phyloP scores from a whole-genome alignment of 92 coral and sea anemone genomes.

The Muricea muricata region DNA sequence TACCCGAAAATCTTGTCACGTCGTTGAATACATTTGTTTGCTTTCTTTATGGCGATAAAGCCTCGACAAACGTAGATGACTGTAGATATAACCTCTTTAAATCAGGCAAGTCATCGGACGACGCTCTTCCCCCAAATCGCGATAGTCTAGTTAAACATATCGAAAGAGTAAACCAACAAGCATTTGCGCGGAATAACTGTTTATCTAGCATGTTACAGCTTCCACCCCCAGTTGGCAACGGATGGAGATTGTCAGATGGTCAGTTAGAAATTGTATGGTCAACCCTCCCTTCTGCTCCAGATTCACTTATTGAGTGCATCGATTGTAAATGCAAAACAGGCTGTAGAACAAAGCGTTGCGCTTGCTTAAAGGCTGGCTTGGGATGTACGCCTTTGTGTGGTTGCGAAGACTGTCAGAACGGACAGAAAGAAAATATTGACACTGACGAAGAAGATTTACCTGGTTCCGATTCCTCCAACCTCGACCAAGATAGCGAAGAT shows the following conservation, averaged over 20 bases:
- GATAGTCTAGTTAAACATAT: conserved; percentile 38
- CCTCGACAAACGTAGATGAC: conserved; percentile 31
- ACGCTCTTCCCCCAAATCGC: conserved; percentile 33
- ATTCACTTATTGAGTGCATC: conserved; percentile 42
- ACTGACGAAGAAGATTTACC: background rate
- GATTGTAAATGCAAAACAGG: conserved; percentile 29
- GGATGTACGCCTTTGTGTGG: conserved; percentile 44
- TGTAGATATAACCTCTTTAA: conserved; percentile 36
- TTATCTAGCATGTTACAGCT: conserved; percentile 8
- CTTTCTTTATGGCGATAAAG: conserved; percentile 40
- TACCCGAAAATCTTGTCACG: conserved; percentile 18
- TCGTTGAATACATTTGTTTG: conserved; percentile 28
- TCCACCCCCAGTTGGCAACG: conserved; percentile 27
- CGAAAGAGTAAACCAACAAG: conserved; percentile 30
- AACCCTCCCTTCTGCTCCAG: conserved; percentile 36
- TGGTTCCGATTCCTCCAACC: background rate
- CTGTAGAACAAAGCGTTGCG: too few species aligned
- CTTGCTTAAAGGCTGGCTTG: conserved; percentile 24
- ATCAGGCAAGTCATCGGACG: conserved; percentile 46
- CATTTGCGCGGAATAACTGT: conserved; percentile 37
- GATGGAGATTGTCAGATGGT: conserved; percentile 24
- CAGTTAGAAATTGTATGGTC: too few species aligned
- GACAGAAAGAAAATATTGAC: background rate
- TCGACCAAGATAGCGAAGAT: background rate
- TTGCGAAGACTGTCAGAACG: background rate